Evolutionary conservation across 2,888 invertebrate genomes (phyloP).

Genomic region (Eledone cirrhosa): DNA sequence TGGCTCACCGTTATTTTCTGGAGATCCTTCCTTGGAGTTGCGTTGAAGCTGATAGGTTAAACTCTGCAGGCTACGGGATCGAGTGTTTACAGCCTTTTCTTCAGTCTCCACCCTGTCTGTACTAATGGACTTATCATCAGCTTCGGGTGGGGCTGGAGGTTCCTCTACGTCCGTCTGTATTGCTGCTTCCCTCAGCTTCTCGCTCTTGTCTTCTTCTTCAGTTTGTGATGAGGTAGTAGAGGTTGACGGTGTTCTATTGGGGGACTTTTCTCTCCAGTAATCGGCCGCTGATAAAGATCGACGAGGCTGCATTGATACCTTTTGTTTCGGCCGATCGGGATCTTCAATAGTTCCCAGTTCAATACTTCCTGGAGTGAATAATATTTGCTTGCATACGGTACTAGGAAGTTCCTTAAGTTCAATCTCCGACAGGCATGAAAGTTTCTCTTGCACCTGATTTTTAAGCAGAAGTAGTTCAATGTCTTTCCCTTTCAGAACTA

Average conservation of each 20-base stretch:
- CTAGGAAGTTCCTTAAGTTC: constrained; percentile 59
- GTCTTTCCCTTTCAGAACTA: constrained; percentile 67
- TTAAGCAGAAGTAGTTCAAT: constrained; percentile 67
- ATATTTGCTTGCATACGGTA: constrained; percentile 59
- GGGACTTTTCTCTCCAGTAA: constrained; percentile 31
- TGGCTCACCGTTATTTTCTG: constrained; percentile 31
- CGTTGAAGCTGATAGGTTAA: constrained; percentile 39
- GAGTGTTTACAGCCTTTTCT: constrained; percentile 62
- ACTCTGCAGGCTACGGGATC: constrained; percentile 50
- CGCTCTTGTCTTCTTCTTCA: constrained; percentile 38
- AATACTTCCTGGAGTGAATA: constrained; percentile 60
- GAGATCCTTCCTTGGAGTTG: constrained; percentile 36
- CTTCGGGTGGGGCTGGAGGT: constrained; percentile 7
- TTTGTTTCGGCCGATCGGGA: constrained; percentile 49
- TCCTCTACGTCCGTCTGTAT: constrained; percentile 33
- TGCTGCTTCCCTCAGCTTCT: constrained; percentile 28
- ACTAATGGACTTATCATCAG: constrained; percentile 46
- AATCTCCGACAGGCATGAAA: constrained; percentile 58
- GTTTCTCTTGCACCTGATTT: constrained; percentile 66
- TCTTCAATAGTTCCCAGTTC: constrained; percentile 64
- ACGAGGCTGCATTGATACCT: constrained; percentile 38
- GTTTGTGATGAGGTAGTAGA: constrained; percentile 42
- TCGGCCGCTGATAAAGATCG: constrained; percentile 10
- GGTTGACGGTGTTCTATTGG: constrained; percentile 37
- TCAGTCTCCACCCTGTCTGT: constrained; percentile 53